phyloP scores from a whole-genome alignment of 2,888 invertebrate species.

The Limenitis camilla region DNA sequence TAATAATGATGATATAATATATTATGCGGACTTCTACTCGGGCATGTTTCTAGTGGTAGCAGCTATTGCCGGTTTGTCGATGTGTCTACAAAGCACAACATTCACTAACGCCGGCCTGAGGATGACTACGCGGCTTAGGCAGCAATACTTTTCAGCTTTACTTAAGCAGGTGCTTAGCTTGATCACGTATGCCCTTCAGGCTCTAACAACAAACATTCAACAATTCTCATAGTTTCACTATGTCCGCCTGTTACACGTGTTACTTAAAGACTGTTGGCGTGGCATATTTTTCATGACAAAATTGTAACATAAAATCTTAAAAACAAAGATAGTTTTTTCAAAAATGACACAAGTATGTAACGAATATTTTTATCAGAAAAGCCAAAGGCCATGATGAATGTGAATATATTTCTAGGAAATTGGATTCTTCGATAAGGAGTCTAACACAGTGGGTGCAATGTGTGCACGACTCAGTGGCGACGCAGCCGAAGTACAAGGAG shows the following conservation, averaged over 20 bases:
- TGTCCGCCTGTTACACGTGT: too few species aligned
- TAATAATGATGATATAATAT: slow-evolving; percentile 70
- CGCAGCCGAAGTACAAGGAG: slow-evolving; percentile 77
- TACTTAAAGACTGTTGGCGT: too few species aligned
- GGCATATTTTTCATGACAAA: too few species aligned
- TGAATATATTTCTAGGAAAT: slow-evolving; percentile 62
- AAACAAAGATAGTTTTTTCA: too few species aligned
- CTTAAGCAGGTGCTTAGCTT: slow-evolving; percentile 76
- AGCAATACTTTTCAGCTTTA: slow-evolving; percentile 67
- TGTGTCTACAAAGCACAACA: slow-evolving; percentile 80
- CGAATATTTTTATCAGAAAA: too few species aligned
- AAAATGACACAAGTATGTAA: too few species aligned
- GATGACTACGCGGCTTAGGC: slow-evolving; percentile 79
- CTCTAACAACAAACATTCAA: too few species aligned
- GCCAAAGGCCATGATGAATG: too few species aligned
- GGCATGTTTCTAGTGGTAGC: slow-evolving; percentile 80
- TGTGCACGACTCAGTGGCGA: slow-evolving; percentile 78
- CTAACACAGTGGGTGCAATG: slow-evolving; percentile 77
- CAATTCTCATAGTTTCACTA: too few species aligned
- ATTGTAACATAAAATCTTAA: too few species aligned
- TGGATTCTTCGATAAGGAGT: slow-evolving; percentile 76
- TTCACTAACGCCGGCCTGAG: slow-evolving; percentile 85
- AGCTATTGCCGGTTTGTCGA: slow-evolving; percentile 77
- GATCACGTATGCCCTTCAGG: too few species aligned
- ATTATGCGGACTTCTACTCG: slow-evolving; percentile 76